phyloP scores from a whole-genome alignment of 2,888 invertebrate genomes.

The Clunio marinus region DNA sequence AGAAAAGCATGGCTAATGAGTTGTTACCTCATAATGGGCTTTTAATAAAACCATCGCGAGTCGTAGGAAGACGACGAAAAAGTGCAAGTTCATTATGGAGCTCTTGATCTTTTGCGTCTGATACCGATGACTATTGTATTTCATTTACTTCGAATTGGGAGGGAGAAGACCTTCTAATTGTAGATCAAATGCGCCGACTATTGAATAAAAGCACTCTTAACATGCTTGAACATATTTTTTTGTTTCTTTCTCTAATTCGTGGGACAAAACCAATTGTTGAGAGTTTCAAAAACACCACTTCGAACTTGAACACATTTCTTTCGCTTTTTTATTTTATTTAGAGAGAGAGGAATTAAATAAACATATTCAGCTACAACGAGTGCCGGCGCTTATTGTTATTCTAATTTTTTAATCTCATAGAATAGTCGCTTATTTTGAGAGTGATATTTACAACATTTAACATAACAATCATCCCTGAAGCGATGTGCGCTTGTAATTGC shows the following conservation, averaged over 20 bases:
- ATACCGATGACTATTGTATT: conserved; percentile 6
- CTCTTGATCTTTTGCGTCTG: conserved; percentile 12
- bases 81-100: conserved; percentile 32
- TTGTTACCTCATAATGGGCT: conserved; percentile 30
- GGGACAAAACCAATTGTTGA: conserved; percentile 9
- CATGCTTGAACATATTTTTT: too few species aligned
- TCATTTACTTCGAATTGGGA: not conserved
- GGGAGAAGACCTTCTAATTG: conserved; percentile 2
- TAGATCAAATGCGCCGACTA: conserved; percentile 22
- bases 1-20: conserved; percentile 33
- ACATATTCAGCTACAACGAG: conserved; percentile 31
- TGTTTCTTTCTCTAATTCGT: not conserved
- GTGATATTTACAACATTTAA: conserved; percentile 23
- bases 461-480: conserved; percentile 21
- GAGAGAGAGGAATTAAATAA: conserved; percentile 32
- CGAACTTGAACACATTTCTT: not conserved
- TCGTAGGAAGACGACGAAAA: conserved; percentile 22
- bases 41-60: conserved; percentile 3
- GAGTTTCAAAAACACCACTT: not conserved
- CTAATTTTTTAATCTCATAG: conserved; percentile 27
- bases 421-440: not conserved
- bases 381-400: conserved; percentile 38
- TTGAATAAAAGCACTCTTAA: not conserved
- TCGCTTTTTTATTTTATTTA: too few species aligned
- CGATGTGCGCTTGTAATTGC: conserved; percentile 9